These are phyloP conservation scores for Drosophila ananassae DNA, from an alignment of 1,140 invertebrate genomes.

Conservation along the genomic window DNA sequence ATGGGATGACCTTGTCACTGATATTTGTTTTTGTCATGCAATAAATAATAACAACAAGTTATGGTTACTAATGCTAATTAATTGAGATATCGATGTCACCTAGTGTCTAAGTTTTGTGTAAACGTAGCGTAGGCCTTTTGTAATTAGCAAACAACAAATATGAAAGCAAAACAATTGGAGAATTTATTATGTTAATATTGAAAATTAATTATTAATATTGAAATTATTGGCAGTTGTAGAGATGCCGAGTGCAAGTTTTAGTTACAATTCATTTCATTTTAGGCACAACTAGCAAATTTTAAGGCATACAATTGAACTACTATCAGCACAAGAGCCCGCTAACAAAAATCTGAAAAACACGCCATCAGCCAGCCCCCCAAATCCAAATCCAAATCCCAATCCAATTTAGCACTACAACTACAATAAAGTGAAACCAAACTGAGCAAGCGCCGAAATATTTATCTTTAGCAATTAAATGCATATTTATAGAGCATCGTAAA, in stretches of 20 bases:
- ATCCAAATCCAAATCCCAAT: slow-evolving; percentile 9
- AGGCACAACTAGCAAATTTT: slow-evolving; percentile 70
- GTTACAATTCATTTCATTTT: slow-evolving; percentile 69
- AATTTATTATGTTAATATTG: slow-evolving; percentile 73
- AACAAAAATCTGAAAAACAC: slow-evolving; percentile 21
- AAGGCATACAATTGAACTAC: slow-evolving; percentile 59
- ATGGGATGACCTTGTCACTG: slow-evolving; percentile 55
- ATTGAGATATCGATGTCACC: slow-evolving; percentile 64
- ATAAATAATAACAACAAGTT: slow-evolving; percentile 44
- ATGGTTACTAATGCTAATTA: slow-evolving; percentile 65
- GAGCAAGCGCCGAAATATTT: slow-evolving; percentile 80
- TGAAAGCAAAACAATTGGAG: slow-evolving; percentile 58
- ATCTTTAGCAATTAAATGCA: slow-evolving; percentile 81
- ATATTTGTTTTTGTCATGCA: slow-evolving; percentile 72
- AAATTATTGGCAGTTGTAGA: slow-evolving; percentile 26
- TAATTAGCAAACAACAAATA: slow-evolving; percentile 65
- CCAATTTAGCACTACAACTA: slow-evolving; percentile 66
- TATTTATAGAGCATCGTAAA: slow-evolving; percentile 80
- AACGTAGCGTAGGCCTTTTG: slow-evolving; percentile 81
- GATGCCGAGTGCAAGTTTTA: slow-evolving; percentile 46
- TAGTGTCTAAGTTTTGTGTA: slow-evolving; percentile 74
- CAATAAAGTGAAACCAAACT: slow-evolving; percentile 60
- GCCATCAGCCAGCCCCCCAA: slow-evolving; percentile 28
- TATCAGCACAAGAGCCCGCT: slow-evolving; percentile 29
- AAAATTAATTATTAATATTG: slow-evolving; percentile 41